Conservation (phyloP, 2,797 vertebrate species). For the Valencia hispanica region DNA sequence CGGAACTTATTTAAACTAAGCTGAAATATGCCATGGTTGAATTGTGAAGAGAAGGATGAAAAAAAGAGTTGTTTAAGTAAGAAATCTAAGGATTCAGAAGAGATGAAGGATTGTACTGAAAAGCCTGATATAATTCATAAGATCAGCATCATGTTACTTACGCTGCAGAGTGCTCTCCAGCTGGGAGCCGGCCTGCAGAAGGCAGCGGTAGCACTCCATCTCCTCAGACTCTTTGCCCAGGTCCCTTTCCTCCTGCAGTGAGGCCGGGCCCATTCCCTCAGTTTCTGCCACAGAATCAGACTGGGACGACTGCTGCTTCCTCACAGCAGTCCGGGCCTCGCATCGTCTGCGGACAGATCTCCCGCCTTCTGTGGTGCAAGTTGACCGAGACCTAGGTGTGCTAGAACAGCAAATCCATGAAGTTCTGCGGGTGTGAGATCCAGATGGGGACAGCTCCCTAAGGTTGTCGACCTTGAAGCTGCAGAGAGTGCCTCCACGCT, state of each 20-base stretch:
- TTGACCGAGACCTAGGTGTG: conserved; percentile 3
- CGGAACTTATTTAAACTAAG: conserved; percentile 27
- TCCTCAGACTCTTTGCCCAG: conserved; percentile 73
- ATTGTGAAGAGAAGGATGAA: not conserved
- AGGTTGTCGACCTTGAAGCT: conserved; percentile 67
- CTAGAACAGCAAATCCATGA: conserved; percentile 22
- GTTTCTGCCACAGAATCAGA: conserved; percentile 31
- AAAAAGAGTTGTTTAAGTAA: too few relatives aligned
- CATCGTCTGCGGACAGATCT: conserved; percentile 63
- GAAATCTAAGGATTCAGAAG: conserved; percentile 1
- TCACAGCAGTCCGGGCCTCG: conserved; percentile 58
- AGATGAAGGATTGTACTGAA: conserved; percentile 11
- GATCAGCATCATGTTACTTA: conserved; percentile 75
- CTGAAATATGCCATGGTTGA: not conserved
- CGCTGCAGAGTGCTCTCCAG: conserved; percentile 83
- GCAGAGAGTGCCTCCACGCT: conserved; percentile 48
- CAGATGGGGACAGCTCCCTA: conserved; percentile 41
- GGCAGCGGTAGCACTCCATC: conserved; percentile 87
- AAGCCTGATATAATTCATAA: conserved; percentile 26
- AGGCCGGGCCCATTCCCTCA: conserved; percentile 78
- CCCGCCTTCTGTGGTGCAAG: conserved; percentile 22
- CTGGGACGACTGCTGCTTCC: conserved; percentile 13
- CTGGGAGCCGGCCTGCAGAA: conserved; percentile 86
- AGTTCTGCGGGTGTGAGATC: conserved; percentile 36
- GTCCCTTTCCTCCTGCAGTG: conserved; percentile 74